Conservation (phyloP, 2,113 vertebrate genomes). For the Nycticryphes semicollaris region DNA sequence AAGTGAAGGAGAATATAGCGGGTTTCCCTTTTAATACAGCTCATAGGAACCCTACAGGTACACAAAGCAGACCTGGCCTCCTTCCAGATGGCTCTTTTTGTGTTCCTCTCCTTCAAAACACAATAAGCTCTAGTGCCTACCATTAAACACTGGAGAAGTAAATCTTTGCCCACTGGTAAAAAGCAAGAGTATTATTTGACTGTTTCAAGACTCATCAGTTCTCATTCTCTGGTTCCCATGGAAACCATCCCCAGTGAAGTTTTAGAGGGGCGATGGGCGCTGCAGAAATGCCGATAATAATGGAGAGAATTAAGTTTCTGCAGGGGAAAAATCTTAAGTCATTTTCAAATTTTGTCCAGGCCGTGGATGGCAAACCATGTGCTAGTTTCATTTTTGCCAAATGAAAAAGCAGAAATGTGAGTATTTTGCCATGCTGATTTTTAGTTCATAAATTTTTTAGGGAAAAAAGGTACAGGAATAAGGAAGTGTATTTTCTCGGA, state of each 20-base stretch:
- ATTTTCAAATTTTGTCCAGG: constrained; percentile 41
- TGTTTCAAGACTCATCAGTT: constrained; percentile 66
- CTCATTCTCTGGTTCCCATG: constrained; percentile 72
- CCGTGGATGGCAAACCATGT: constrained; percentile 8
- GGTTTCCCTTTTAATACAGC: neutral
- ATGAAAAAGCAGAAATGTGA: neutral
- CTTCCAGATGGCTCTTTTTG: neutral
- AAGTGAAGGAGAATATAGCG: neutral
- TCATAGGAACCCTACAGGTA: neutral
- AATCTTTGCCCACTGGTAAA: constrained; percentile 62
- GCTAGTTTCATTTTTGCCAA: neutral
- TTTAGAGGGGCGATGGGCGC: constrained; percentile 39
- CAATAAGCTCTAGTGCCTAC: constrained; percentile 28
- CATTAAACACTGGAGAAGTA: constrained; percentile 30
- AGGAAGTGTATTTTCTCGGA: neutral
- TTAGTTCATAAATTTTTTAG: neutral
- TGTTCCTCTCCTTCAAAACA: neutral
- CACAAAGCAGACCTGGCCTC: neutral
- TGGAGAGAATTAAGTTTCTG: constrained; percentile 44
- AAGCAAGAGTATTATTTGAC: constrained; percentile 65
- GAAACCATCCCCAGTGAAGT: constrained; percentile 68
- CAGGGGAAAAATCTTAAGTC: constrained; percentile 13
- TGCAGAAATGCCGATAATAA: constrained; percentile 53
- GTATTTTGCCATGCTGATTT: neutral
- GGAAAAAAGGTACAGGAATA: neutral